A percentile compares a stretch with the other conserved stretches of the same genome.
These are phyloP conservation scores for Polypterus bichir DNA, from an alignment of 2,113 vertebrate genomes.

Conservation along the genomic window DNA sequence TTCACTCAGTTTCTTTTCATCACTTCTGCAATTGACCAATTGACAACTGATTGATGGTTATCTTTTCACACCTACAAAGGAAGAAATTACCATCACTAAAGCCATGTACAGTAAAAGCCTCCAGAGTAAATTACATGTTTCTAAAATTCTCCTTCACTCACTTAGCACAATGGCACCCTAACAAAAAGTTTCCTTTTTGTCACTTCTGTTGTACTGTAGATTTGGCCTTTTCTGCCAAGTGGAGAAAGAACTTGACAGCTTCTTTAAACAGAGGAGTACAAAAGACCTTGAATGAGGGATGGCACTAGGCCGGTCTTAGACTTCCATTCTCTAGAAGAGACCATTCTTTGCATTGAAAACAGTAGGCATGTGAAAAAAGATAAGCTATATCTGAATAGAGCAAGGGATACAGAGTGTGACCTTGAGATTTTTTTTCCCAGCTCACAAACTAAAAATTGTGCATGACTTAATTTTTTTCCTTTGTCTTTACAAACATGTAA, in stretches of 20 bases:
- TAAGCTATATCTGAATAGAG: conserved; percentile 62
- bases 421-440: conserved; percentile 39
- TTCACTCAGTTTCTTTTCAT: conserved; percentile 82
- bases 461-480: conserved; percentile 12
- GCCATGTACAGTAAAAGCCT: conserved; percentile 95
- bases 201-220: conserved; percentile 81
- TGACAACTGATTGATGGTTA: conserved; percentile 99
- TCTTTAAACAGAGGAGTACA: conserved; percentile 86
- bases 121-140: conserved; percentile 98
- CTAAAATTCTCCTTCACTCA: conserved; percentile 80
- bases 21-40: conserved; percentile 93
- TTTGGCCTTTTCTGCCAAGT: conserved; percentile 80
- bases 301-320: conserved; percentile 64
- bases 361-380: conserved; percentile 63
- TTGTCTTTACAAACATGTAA: neutral
- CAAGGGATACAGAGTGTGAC: conserved; percentile 52
- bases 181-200: conserved; percentile 80
- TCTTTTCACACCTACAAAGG: conserved; percentile 95
- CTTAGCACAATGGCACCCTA: conserved; percentile 71
- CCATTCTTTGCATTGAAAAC: conserved; percentile 68
- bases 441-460: conserved; percentile 1
- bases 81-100: conserved; percentile 97
- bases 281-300: conserved; percentile 84
- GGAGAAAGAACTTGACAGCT: conserved; percentile 89
- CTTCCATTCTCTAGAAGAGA: conserved; percentile 52